Conservation (phyloP, 2,888 invertebrate species). For the Cotesia congregata region DNA sequence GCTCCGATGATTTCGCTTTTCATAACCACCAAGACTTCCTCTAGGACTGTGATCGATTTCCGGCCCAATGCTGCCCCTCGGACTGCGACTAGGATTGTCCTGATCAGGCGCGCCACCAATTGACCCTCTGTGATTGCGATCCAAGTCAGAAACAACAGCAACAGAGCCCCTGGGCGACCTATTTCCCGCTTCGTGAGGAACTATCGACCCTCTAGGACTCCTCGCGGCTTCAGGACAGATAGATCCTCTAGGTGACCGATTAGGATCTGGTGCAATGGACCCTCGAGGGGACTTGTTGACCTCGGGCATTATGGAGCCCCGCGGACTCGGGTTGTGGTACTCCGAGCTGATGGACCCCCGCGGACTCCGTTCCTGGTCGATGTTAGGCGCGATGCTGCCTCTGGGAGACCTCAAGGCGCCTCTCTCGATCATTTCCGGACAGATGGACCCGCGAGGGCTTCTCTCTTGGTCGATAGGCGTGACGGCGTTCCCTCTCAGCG, state of each 20-base stretch:
- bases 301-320: conserved; percentile 67
- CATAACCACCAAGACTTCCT: conserved; percentile 69
- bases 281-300: conserved; percentile 70
- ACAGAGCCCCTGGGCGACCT: conserved; percentile 70
- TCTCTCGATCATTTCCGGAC: conserved; percentile 72
- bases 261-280: conserved; percentile 72
- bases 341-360: conserved; percentile 73
- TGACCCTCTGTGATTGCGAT: conserved; percentile 65
- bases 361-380: conserved; percentile 72
- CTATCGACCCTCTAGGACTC: conserved; percentile 76
- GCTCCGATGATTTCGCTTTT: conserved; percentile 75
- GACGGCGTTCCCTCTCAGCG: conserved; percentile 72
- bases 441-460: conserved; percentile 76
- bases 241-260: conserved; percentile 74
- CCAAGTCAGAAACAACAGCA: conserved; percentile 68
- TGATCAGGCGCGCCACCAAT: conserved; percentile 47
- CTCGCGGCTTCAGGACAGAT: conserved; percentile 71
- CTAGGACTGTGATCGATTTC: conserved; percentile 67
- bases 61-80: conserved; percentile 76
- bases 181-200: conserved; percentile 59
- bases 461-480: conserved; percentile 74
- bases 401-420: conserved; percentile 71
- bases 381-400: conserved; percentile 54
- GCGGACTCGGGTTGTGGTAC: conserved; percentile 70
- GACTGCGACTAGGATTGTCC: conserved; percentile 63